Evolutionary conservation across 2,113 vertebrate genomes (phyloP).

Genomic region (Gracilinanus agilis): DNA sequence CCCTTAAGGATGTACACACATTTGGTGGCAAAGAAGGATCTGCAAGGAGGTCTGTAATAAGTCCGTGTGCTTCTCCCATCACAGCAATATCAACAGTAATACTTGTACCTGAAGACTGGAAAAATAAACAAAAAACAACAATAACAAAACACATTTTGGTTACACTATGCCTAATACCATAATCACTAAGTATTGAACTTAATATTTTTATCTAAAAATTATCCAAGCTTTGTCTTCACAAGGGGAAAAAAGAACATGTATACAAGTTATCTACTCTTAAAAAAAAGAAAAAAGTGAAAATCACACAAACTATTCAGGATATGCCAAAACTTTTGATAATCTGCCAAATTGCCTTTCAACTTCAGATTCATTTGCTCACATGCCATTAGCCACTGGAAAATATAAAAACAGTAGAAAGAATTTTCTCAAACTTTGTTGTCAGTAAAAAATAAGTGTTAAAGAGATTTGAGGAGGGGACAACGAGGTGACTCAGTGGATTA

Average conservation of each 20-base stretch:
- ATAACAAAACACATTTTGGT: constrained; percentile 13
- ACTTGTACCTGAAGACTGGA: constrained; percentile 95
- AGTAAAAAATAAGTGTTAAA: background rate
- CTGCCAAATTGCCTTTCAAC: background rate
- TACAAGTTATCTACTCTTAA: background rate
- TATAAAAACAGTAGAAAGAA: background rate
- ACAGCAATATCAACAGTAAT: constrained; percentile 97
- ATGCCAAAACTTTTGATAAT: background rate
- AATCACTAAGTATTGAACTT: background rate
- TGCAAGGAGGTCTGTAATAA: constrained; percentile 96
- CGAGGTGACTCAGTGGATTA: too few relatives aligned
- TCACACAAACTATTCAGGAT: background rate
- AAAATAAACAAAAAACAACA: constrained; percentile 57
- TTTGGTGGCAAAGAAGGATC: constrained; percentile 95
- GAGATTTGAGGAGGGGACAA: too few relatives aligned
- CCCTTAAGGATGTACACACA: constrained; percentile 94
- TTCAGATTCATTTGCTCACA: background rate
- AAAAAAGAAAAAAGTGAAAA: background rate
- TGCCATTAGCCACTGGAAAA: background rate
- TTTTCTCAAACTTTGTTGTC: background rate
- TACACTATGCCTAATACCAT: background rate
- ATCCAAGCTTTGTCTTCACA: background rate
- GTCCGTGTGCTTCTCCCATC: constrained; percentile 98
- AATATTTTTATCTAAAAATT: background rate
- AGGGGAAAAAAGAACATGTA: background rate